phyloP scores from a whole-genome alignment of 1,140 invertebrate species.

The Drosophila sucinea region DNA sequence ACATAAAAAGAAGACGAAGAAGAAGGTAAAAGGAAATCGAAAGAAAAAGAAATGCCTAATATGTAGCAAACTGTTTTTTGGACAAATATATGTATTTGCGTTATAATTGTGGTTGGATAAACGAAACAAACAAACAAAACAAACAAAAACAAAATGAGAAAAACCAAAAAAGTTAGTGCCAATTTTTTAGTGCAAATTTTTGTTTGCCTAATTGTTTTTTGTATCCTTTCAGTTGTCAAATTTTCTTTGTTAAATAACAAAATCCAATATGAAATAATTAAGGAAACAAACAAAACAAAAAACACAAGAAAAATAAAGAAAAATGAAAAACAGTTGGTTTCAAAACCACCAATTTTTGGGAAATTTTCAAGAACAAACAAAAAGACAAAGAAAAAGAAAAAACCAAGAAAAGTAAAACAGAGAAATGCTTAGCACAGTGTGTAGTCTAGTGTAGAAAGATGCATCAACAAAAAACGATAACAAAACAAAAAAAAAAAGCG shows the following conservation, averaged over 20 bases:
- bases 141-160: slow-evolving; percentile 29
- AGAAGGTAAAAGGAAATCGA: background rate
- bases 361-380: slow-evolving; percentile 54
- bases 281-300: slow-evolving; percentile 27
- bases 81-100: slow-evolving; percentile 79
- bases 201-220: slow-evolving; percentile 58
- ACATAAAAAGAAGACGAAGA: slow-evolving; percentile 48
- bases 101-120: slow-evolving; percentile 62
- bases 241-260: slow-evolving; percentile 51
- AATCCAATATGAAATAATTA: slow-evolving; percentile 36
- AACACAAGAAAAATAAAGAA: slow-evolving; percentile 13
- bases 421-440: slow-evolving; percentile 7
- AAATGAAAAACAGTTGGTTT: slow-evolving; percentile 63
- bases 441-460: slow-evolving; percentile 34
- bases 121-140: slow-evolving; percentile 14
- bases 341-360: slow-evolving; percentile 80
- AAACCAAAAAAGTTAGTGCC: slow-evolving; percentile 69
- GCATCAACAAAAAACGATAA: slow-evolving; percentile 10
- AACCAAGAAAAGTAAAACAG: slow-evolving; percentile 8
- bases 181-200: slow-evolving; percentile 80
- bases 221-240: slow-evolving; percentile 8
- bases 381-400: slow-evolving; percentile 23
- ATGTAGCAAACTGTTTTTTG: slow-evolving; percentile 56
- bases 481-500: background rate
- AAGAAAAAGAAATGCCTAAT: slow-evolving; percentile 43